Base-by-base conservation (phyloP, 2,113 vertebrate species). In the Gallinago paraguaiae region DNA sequence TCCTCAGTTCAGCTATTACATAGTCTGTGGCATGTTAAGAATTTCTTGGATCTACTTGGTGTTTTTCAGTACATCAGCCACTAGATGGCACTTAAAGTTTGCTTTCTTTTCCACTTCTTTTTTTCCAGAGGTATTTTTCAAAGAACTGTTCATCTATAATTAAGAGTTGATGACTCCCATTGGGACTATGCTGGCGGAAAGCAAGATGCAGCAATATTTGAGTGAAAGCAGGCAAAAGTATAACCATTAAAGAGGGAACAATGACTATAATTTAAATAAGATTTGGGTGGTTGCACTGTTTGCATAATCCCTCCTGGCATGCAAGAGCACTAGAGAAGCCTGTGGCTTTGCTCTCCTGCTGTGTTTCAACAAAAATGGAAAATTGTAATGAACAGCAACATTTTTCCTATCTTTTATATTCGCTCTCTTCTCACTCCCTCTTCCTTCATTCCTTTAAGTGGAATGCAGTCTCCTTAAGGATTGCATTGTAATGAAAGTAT, bases 11-110 rank as follows among this genome's bases (percentile, higher is more conserved):
- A 68, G 30, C 51, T 67, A 8, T 39, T 76, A 4, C 0, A 17
- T 67, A 19, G 31, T 30, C 30, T 43, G 16, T 46, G 72, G 41
- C 57, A 83, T 3, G 30, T n/a, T 37, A 39, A 68, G 48, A 88
- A 53, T 68, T 72, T 90, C 82, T 83, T 46, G 0, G 0, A 22
- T 50, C 11, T 22, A 2, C 39, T 45, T 57, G 24, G 13, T 57
- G 16, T 12, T 31, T 86, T 93, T 86, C 17, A 45, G 87, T 43
- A 75, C 10, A 50, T 61, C 13, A 48, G 33, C 97, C 98, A 96
- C 98, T 98, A 98, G 98, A 97, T 98, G 98, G 98, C 98, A 96
- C 97, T 98, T 96, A 90, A 96, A 89, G 96, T 72, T 97, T 97
- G 95, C 92, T 60, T 93, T 94, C 72, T 74, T 30, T 51, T 50